These are phyloP conservation scores for Nothobranchius furzeri DNA, from an alignment of 2,113 vertebrate species.

Conservation along the genomic window DNA sequence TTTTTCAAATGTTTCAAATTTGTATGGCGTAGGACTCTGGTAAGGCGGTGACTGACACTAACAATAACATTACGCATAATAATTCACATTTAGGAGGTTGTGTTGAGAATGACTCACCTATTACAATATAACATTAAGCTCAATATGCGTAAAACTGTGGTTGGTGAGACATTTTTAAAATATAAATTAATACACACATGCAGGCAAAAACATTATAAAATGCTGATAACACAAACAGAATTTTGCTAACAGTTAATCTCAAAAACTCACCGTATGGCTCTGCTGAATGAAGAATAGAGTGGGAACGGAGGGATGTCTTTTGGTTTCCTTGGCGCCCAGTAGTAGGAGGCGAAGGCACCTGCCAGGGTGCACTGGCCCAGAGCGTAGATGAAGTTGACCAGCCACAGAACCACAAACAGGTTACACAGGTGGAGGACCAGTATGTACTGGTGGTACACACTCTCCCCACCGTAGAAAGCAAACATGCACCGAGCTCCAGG, in stretches of 20 bases:
- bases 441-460: conserved; percentile 87
- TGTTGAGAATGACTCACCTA: no score
- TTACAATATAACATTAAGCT: no score
- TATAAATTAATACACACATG: no score
- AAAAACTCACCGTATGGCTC: conserved; percentile 87
- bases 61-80: no score
- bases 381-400: conserved; percentile 92
- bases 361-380: conserved; percentile 94
- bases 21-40: no score
- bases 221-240: no score
- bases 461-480: conserved; percentile 91
- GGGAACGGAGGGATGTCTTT: conserved; percentile 89
- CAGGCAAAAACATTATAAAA: background rate
- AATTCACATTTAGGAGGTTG: no score
- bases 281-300: conserved; percentile 88
- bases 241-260: no score
- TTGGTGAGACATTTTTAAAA: no score
- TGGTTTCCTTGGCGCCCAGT: conserved; percentile 93
- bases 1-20: no score
- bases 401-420: conserved; percentile 92
- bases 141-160: no score
- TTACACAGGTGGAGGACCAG: conserved; percentile 89
- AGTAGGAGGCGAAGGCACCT: conserved; percentile 94
- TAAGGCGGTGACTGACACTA: no score
- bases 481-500: conserved; percentile 89